Evolutionary conservation across 2,888 invertebrate species (phyloP), one percentile per base, ranked within the genome.

Genomic region (Phalera bucephala): DNA sequence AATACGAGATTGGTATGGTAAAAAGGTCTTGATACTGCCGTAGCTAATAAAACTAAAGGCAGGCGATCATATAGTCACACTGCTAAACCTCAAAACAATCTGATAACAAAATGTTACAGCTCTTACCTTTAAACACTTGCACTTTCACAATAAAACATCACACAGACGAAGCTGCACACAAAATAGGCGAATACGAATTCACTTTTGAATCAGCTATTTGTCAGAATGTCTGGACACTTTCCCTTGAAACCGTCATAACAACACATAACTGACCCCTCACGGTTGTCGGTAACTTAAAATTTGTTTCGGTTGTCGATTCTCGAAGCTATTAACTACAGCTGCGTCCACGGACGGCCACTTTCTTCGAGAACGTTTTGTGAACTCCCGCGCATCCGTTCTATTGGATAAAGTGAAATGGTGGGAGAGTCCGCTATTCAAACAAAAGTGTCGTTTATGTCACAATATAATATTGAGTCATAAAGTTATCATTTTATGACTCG

Each of bases 301-400:
- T 17, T 11, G 12, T 20, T 10, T 33, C 23, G 23, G 33, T 36
- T 40, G 45, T 30, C n/a, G 21, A n/a, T 17, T 19, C 30, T 31
- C 39, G 23, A 27, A 52, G 40, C 40, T 32, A 28, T 6, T 21
- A 40, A 41, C 10, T 7, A 1, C 7, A 35, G 36, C 26, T 33
- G 42, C 40, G 45, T 44, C 41, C 40, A 53, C 55, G 50, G 3
- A 59, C 80, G 70, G 61, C 62, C 64, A 76, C 82, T 80, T 80
- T 81, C 80, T 70, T 76, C 61, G 67, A 49, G 51, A 50, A 66
- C 52, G 57, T 45, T 47, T 48, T 40, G 52, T 54, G 49, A 55
- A 84, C 82, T 83, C 79, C 59, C 58, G 70, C 66, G 66, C 69
- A 66, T 52, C 58, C 56, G 49, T 52, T 43, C 59, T 45, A 60